Evolutionary conservation across 2,797 vertebrate genomes (phyloP).

Genomic region (Alca torda): DNA sequence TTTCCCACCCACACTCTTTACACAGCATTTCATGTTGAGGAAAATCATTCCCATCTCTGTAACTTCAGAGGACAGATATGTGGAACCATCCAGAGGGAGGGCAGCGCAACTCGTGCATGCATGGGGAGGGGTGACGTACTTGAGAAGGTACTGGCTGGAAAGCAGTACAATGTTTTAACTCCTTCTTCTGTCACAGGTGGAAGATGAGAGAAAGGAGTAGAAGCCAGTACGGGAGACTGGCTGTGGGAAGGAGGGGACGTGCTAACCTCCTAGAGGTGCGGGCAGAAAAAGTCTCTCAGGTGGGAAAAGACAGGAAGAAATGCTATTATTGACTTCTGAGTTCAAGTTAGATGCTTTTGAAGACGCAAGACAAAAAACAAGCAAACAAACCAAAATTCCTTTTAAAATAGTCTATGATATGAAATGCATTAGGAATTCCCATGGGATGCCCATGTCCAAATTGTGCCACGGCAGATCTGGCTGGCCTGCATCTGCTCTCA

Average conservation of each 20-base stretch:
- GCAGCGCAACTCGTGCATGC: background rate
- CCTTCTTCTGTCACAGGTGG: background rate
- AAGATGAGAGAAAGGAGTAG: background rate
- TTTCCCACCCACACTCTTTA: conserved; percentile 57
- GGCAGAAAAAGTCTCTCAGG: background rate
- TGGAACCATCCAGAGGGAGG: conserved; percentile 40
- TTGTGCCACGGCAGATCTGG: background rate
- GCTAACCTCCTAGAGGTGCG: background rate
- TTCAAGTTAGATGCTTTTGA: background rate
- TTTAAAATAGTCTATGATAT: background rate
- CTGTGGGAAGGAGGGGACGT: background rate
- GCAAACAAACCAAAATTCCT: background rate
- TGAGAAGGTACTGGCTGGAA: background rate
- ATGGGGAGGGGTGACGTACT: background rate
- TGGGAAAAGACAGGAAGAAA: background rate
- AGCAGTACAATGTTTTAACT: background rate
- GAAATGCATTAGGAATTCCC: background rate
- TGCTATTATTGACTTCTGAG: background rate
- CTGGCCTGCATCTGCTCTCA: background rate
- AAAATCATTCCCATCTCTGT: conserved; percentile 49
- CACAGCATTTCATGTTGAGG: conserved; percentile 49
- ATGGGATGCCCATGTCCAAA: background rate
- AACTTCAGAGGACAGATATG: conserved; percentile 44
- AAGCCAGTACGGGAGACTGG: background rate
- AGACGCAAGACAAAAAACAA: background rate